Base-by-base conservation (phyloP, 2,797 vertebrate species). In the Neostethus bicornis region DNA sequence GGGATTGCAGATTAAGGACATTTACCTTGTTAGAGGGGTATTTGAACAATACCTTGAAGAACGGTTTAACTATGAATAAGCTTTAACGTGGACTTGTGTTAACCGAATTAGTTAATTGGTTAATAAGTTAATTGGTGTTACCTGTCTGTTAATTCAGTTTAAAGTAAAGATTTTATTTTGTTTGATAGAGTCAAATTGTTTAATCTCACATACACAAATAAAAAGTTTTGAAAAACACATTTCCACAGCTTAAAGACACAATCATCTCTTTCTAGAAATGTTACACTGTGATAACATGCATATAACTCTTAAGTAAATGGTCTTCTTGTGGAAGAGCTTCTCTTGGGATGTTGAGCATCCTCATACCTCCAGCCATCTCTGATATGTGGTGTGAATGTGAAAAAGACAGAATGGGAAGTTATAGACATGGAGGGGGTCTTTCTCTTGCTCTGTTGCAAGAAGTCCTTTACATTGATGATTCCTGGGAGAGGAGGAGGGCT, bases 381-480 rank as follows among this genome's bases (percentile, higher is more conserved):
- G 79, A 73, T 76, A n/a, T 79, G 70, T 70, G 68, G 71, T 73
- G 79, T 81, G 72, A 73, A 85, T 81, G 82, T 60, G 57, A 81
- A 79, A 83, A 75, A 61, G 67, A 71, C 20, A 43, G 58, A 46
- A 51, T 50, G 58, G 48, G 45, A 69, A 64, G 51, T 63, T 64
- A 50, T 61, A 60, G 77, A 67, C 16, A 4, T 70, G 66, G 45
- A 56, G 60, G 70, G 73, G 73, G 55, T 70, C 66, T 35, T 35
- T 35, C 31, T 13, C 13, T 32, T 5, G 31, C 31, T 69, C 73
- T 79, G 77, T 73, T 54, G 66, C 77, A 72, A 86, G 79, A 72
- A 83, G 79, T 80, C 75, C 85, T 86, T 85, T 84, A 73, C 75
- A 79, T 77, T 74, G 84, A 87, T 87, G 81, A 83, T 81, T 73